phyloP scores from a whole-genome alignment of 64 coral and sea anemone genomes.

The Acropora yongei region DNA sequence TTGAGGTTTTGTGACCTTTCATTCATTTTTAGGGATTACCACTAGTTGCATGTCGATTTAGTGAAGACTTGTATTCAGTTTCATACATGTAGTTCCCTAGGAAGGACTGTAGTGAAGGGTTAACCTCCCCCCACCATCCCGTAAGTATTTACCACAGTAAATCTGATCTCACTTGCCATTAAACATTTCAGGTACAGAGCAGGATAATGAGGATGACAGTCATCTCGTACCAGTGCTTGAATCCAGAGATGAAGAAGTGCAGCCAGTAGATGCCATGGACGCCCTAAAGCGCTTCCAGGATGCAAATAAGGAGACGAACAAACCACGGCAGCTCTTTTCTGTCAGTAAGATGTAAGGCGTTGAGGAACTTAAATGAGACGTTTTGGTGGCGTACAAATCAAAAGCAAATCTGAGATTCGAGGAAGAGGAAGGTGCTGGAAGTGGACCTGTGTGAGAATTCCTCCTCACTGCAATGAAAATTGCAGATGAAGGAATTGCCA shows the following conservation, averaged over 20 bases:
- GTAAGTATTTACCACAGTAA: conserved; percentile 4
- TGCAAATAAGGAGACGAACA: background rate
- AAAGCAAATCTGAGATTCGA: conserved; percentile 27
- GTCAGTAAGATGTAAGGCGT: conserved; percentile 30
- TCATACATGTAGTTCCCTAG: too few relatives aligned
- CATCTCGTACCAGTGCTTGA: conserved; percentile 1
- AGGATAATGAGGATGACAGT: conserved; percentile 5
- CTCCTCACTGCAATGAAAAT: conserved; percentile 21
- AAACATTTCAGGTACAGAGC: conserved; percentile 22
- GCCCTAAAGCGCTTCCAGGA: background rate
- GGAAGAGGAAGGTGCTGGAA: conserved; percentile 51
- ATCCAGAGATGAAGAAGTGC: background rate
- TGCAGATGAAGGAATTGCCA: conserved; percentile 17
- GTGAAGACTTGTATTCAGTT: too few relatives aligned
- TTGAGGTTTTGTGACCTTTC: too few relatives aligned
- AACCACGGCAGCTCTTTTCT: conserved; percentile 10
- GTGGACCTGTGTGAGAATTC: conserved; percentile 43
- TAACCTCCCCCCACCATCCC: too few relatives aligned
- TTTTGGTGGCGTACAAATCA: conserved; percentile 18
- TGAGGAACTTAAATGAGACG: conserved; percentile 15
- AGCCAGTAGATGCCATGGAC: background rate
- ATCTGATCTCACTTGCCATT: background rate
- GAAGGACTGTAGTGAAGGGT: too few relatives aligned
- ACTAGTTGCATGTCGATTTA: too few relatives aligned
- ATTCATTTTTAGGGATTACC: too few relatives aligned